Evolutionary conservation across 2,888 invertebrate species (phyloP).

Genomic region (Amiota communis): DNA sequence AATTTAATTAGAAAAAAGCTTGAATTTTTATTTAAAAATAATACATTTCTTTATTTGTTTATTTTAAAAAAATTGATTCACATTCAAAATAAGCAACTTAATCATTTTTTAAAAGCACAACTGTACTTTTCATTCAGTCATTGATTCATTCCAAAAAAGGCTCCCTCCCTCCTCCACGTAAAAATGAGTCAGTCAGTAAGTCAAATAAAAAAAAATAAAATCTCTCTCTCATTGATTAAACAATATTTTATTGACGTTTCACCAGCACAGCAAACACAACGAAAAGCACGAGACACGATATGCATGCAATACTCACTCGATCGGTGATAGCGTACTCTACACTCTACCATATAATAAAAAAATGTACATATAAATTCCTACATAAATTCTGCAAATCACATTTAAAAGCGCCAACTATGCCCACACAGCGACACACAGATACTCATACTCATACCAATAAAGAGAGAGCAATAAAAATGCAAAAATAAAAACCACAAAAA

Average conservation of each 20-base stretch:
- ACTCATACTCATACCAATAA: neutral
- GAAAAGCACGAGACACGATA: neutral
- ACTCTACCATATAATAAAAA: neutral
- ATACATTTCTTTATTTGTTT: too few relatives aligned
- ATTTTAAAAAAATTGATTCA: too few relatives aligned
- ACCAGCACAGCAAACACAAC: neutral
- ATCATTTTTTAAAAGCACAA: neutral
- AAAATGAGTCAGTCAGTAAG: neutral
- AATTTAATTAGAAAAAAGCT: too few relatives aligned
- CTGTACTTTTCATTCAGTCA: neutral
- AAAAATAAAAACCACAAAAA: conserved; percentile 2
- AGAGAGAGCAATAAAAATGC: neutral
- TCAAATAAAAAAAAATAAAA: neutral
- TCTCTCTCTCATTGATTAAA: neutral
- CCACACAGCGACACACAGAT: conserved; percentile 31
- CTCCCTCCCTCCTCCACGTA: neutral
- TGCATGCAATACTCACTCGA: conserved; percentile 24
- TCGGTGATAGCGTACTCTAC: conserved; percentile 49
- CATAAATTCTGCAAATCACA: conserved; percentile 52
- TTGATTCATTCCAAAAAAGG: too few relatives aligned
- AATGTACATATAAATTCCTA: conserved; percentile 23
- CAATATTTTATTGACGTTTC: neutral
- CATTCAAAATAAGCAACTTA: too few relatives aligned
- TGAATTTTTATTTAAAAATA: too few relatives aligned
- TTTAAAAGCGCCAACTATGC: conserved; percentile 29